Percentiles rank a stretch among this genome's conserved stretches.
Evolutionary conservation across 37 sponge, comb jelly and placozoan species (phyloP).

Genomic region (Tethya wilhelma): DNA sequence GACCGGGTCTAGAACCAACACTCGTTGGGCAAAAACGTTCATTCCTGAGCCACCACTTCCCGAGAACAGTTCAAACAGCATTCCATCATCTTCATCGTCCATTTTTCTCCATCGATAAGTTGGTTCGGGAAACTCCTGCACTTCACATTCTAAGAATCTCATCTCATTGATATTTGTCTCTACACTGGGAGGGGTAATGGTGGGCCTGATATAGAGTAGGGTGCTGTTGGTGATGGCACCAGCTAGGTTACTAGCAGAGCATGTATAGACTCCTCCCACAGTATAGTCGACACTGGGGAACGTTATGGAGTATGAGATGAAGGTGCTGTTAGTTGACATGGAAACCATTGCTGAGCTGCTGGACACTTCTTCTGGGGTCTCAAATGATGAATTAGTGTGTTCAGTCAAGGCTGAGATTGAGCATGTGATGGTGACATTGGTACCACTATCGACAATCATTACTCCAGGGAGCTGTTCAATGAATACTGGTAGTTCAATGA

Average conservation of each 20-base stretch:
- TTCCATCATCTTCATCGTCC: neutral
- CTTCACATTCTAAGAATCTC: slow-evolving; percentile 45
- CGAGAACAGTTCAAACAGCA: neutral
- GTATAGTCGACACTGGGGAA: neutral
- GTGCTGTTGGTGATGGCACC: slow-evolving; percentile 32
- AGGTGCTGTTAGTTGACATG: slow-evolving; percentile 6
- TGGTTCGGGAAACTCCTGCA: slow-evolving; percentile 32
- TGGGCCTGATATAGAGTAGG: slow-evolving; percentile 22
- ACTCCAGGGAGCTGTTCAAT: neutral
- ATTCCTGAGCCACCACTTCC: neutral
- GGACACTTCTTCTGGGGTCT: too few species aligned
- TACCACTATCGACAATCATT: neutral
- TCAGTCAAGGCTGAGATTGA: too few species aligned
- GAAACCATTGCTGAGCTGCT: neutral
- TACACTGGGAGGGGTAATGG: slow-evolving; percentile 11
- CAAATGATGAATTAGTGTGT: too few species aligned
- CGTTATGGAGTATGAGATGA: too few species aligned
- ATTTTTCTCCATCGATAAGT: slow-evolving; percentile 38
- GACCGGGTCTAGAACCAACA: neutral
- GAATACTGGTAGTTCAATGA: neutral
- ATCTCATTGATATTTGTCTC: neutral
- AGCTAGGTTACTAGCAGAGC: slow-evolving; percentile 64
- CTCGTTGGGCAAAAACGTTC: too few species aligned
- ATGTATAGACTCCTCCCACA: slow-evolving; percentile 52
- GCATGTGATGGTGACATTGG: slow-evolving; percentile 5